Base-by-base conservation (phyloP, 2,113 vertebrate genomes). In the Chelonoidis abingdonii region DNA sequence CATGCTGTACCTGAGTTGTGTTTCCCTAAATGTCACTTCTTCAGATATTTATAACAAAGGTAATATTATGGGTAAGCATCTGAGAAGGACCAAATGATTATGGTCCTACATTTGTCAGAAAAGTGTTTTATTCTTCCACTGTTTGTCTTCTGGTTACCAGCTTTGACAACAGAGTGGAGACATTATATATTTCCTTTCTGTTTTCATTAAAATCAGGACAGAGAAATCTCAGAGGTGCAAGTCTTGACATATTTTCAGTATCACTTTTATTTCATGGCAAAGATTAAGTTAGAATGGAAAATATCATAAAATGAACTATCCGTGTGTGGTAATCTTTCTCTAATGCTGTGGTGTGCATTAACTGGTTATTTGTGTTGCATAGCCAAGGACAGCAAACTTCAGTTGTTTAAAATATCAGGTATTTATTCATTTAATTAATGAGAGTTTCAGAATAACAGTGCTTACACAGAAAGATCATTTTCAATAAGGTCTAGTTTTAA, bases 271-370 rank as follows among this genome's bases (percentile, higher is more conserved):
- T 92, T 93, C 3, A 41, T 8, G 47, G 8, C 49, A 84, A 29
- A 89, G 35, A 54, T 83, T 94, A 94, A 91, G 56, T 89, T 78
- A 38, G 6, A 93, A 81, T 85, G 83, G 69, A 82, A 91, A 84
- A 52, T 44, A 5, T 22, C 41, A 19, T 72, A 41, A 54, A 54
- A 72, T 87, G 38, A 85, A n/a, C 31, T n/a, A 91, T 92, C 88
- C 10, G 62, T 24, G 65, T 38, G 17, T 12, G 10, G 80, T 85
- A 90, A 80, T 82, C 19, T 50, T 69, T 53, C 52, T 90, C 62
- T 12, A 86, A 31, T 81, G 17, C 25, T 81, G 65, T 89, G 5
- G 3, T 84, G 38, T 6, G 0, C 47, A 89, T 94, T 72, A 81
- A 81, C 53, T 87, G 79, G 21, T 29, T 76, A n/a, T 16, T 53